Conservation (phyloP, 2,113 vertebrate genomes). For the Chionis minor region DNA sequence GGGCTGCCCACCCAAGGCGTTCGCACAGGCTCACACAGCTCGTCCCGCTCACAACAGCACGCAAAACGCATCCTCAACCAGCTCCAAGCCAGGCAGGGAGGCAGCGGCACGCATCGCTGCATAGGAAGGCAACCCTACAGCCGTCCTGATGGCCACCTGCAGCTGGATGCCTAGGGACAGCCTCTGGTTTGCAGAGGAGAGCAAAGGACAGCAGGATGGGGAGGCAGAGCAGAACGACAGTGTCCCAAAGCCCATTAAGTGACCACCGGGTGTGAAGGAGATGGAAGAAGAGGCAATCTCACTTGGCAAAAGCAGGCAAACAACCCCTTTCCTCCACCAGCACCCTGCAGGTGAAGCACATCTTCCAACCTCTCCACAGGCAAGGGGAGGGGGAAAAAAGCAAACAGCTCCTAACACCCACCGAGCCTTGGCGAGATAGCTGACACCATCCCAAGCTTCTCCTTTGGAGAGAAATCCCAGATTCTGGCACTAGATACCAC, state of each 20-base stretch:
- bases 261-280: neutral
- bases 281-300: neutral
- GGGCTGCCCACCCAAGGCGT: neutral
- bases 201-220: neutral
- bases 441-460: neutral
- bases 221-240: neutral
- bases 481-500: neutral
- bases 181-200: neutral
- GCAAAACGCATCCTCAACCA: accelerated
- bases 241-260: neutral
- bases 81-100: neutral
- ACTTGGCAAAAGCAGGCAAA: neutral
- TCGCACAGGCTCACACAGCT: neutral
- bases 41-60: accelerated
- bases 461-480: neutral
- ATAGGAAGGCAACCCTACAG: neutral
- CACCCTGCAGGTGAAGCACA: neutral
- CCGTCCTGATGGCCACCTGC: accelerated
- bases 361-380: neutral
- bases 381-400: neutral
- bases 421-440: accelerated
- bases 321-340: neutral
- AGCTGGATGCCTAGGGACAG: neutral
- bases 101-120: neutral
- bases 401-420: neutral